Percentiles rank a stretch among this genome's conserved stretches.
These are phyloP conservation scores for Scylla paramamosain DNA, from an alignment of 1,140 invertebrate genomes.

Conservation along the genomic window DNA sequence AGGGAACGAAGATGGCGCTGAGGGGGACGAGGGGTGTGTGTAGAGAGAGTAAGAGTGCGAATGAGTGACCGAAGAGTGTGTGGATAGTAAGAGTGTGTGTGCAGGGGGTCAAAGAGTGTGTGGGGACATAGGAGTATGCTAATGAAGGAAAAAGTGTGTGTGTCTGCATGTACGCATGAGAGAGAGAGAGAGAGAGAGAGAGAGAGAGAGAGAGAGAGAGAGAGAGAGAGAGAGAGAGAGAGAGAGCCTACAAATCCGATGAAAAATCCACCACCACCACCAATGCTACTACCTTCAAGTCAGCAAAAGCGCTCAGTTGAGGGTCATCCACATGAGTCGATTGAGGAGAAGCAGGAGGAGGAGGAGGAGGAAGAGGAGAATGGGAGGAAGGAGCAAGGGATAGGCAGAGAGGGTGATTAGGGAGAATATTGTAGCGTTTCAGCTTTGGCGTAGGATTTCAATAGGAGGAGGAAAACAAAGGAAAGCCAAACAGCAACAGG, in stretches of 20 bases:
- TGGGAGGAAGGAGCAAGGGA: too few species aligned
- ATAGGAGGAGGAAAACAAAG: background rate
- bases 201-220: constrained; percentile 41
- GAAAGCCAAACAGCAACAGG: background rate
- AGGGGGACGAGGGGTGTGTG: too few species aligned
- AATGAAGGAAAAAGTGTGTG: too few species aligned
- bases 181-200: constrained; percentile 41
- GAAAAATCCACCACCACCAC: background rate
- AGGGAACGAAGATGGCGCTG: too few species aligned
- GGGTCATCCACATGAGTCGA: background rate
- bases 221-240: constrained; percentile 41
- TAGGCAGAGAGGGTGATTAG: background rate
- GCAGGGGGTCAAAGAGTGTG: too few species aligned
- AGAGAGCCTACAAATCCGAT: background rate
- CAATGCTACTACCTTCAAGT: background rate
- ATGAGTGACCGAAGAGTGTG: too few species aligned
- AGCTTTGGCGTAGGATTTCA: background rate
- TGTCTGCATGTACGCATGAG: too few species aligned
- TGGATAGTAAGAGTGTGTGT: too few species aligned
- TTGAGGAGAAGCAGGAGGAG: background rate
- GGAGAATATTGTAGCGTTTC: background rate
- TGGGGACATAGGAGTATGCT: too few species aligned
- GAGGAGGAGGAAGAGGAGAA: background rate
- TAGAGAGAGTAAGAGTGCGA: too few species aligned
- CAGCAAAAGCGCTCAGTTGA: constrained; percentile 20